phyloP scores from a whole-genome alignment of 2,888 invertebrate genomes.

The Blera fallax region DNA sequence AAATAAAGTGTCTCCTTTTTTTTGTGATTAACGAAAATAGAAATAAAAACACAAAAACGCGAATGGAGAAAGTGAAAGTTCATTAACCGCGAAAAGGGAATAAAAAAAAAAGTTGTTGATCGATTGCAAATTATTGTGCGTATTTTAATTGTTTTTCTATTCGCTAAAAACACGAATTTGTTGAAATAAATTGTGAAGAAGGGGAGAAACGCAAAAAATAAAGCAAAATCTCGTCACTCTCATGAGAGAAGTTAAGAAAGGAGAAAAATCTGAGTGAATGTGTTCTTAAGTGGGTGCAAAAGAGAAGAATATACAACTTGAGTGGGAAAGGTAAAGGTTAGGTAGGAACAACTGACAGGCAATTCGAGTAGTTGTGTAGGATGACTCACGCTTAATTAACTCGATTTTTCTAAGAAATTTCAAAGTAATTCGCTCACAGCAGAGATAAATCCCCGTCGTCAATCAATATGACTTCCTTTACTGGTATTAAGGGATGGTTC shows the following conservation, averaged over 20 bases:
- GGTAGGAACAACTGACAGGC: background rate
- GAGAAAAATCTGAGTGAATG: constrained; percentile 13
- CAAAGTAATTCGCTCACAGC: constrained; percentile 36
- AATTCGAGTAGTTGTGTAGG: constrained; percentile 26
- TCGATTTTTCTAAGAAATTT: constrained; percentile 45
- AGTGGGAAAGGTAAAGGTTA: constrained; percentile 58
- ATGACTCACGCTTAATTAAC: constrained; percentile 64
- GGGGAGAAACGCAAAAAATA: constrained; percentile 22
- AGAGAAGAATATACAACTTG: constrained; percentile 40
- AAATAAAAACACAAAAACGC: constrained; percentile 9
- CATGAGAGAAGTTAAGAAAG: constrained; percentile 8
- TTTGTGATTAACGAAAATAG: constrained; percentile 13
- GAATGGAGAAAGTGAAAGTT: constrained; percentile 60
- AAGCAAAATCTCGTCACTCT: constrained; percentile 30
- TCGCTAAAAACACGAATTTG: constrained; percentile 5
- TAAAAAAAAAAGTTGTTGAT: background rate
- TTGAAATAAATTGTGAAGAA: background rate
- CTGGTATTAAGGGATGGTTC: constrained; percentile 80
- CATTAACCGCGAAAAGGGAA: constrained; percentile 1
- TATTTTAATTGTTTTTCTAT: background rate
- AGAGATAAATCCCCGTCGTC: background rate
- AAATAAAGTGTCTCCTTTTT: constrained; percentile 16
- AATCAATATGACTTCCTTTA: constrained; percentile 78
- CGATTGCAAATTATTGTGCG: background rate
- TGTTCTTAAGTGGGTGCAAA: constrained; percentile 34